Evolutionary conservation across 2,113 vertebrate genomes (phyloP).

Genomic region (Gadus macrocephalus): DNA sequence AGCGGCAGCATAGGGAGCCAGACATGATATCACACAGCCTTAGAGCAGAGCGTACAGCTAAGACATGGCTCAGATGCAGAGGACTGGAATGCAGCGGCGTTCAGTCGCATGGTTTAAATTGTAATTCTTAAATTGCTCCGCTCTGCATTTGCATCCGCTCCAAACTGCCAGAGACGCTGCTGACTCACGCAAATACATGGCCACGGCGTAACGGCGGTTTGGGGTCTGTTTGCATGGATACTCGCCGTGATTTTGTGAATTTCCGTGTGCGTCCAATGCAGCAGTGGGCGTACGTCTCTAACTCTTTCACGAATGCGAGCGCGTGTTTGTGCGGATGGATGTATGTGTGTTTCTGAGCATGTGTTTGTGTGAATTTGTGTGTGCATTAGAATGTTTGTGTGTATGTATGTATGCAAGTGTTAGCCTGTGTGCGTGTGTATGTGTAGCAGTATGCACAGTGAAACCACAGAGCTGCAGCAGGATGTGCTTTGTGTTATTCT

Average conservation of each 20-base stretch:
- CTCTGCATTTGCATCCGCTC: constrained; percentile 19
- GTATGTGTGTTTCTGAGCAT: not conserved
- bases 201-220: not conserved
- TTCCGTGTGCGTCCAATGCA: not conserved
- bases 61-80: constrained; percentile 12
- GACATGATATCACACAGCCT: constrained; percentile 12
- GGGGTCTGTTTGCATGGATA: constrained; percentile 11
- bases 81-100: not conserved
- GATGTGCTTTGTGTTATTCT: constrained; percentile 32
- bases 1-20: constrained; percentile 12
- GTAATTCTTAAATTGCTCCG: constrained; percentile 27
- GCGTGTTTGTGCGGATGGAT: not conserved
- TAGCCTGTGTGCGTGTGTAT: constrained; percentile 13
- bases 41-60: constrained; percentile 17
- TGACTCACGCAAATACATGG: not conserved
- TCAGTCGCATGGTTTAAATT: constrained; percentile 1
- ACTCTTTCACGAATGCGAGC: too few relatives aligned
- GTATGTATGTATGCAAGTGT: constrained; percentile 13
- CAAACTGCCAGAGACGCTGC: constrained; percentile 5
- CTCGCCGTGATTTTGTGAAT: not conserved
- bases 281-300: too few relatives aligned
- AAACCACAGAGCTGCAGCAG: constrained; percentile 51
- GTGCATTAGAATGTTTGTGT: not conserved
- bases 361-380: not conserved
- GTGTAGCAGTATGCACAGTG: constrained; percentile 40